Base-by-base conservation (phyloP, 2,113 vertebrate species). In the Xiphophorus maculatus region DNA sequence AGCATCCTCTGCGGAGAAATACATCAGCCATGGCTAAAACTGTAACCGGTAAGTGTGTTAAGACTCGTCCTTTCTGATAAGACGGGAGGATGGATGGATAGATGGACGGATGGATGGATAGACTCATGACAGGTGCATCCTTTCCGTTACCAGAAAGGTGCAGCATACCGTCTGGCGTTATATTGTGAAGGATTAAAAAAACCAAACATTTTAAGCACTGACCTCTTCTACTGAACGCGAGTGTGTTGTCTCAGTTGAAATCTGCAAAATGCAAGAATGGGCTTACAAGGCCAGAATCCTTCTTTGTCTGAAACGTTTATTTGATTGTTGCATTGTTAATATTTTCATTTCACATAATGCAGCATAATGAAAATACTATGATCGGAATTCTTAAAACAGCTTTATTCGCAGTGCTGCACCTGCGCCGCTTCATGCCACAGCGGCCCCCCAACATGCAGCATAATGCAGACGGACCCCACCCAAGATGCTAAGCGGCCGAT, bases 401-500 rank as follows among this genome's bases (percentile, higher is more conserved):
- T 58, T 58, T 80, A 84, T 88, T 86, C 73, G 79, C 76, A 80
- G 84, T 78, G 85, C 88, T 82, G 90, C 89, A 90, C 91, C 88
- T 91, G 83, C 87, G 58, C 27, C 85, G 58, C 27, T 81, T 74
- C 42, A 71, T 69, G 84, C 76, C 78, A 70, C 81, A 76, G 76
- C 89, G 83, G 91, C 89, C 85, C 86, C 80, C 80, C 65, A n/a
- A 72, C 88, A 90, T 89, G 91, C 91, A 94, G 93, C 93, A 94
- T 93, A 95, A 93, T 95, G 94, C 94, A 95, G 94, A 94, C 91
- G 91, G 94, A 95, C 94, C 94, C 93, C 94, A 93, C 94, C 94
- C 94, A 93, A 94, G 92, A 91, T 88, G 88, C 90, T 88, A 86
- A 73, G 89, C 87, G 84, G 84, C 84, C 79, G 79, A 86, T 68